Evolutionary conservation across 2,888 invertebrate species (phyloP).

Genomic region (Netelia virgata): DNA sequence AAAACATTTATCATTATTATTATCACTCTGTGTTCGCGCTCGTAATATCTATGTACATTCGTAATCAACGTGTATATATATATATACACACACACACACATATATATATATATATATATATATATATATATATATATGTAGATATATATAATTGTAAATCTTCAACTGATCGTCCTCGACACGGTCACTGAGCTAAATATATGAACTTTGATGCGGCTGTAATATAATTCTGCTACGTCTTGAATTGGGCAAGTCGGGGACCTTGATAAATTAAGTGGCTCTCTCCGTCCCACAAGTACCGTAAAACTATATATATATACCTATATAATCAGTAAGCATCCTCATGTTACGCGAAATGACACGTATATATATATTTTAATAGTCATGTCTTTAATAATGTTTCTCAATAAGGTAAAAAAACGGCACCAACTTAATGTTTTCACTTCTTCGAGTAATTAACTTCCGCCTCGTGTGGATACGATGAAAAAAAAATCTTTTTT

Average conservation of each 20-base stretch:
- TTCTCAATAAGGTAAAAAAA: neutral
- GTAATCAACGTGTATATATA: neutral
- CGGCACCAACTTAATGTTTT: neutral
- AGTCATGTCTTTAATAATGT: neutral
- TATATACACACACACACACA: no score
- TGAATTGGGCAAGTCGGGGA: conserved; percentile 33
- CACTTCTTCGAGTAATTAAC: neutral
- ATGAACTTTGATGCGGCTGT: conserved; percentile 20
- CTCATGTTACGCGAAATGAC: neutral
- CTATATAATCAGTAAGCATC: neutral
- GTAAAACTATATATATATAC: conserved; percentile 7
- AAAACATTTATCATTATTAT: conserved; percentile 17
- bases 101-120: no score
- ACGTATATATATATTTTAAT: no score
- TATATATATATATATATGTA: no score
- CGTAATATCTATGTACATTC: neutral
- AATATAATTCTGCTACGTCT: conserved; percentile 22
- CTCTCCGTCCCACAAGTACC: neutral
- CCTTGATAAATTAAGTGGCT: conserved; percentile 30
- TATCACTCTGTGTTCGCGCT: neutral
- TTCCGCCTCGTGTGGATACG: neutral
- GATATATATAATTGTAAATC: conserved; percentile 18
- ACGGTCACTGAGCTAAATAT: conserved; percentile 36
- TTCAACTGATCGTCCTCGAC: conserved; percentile 50
- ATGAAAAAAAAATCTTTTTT: neutral